Conservation (phyloP, 1,140 invertebrate species). For the Drosophila quadrilineata region DNA sequence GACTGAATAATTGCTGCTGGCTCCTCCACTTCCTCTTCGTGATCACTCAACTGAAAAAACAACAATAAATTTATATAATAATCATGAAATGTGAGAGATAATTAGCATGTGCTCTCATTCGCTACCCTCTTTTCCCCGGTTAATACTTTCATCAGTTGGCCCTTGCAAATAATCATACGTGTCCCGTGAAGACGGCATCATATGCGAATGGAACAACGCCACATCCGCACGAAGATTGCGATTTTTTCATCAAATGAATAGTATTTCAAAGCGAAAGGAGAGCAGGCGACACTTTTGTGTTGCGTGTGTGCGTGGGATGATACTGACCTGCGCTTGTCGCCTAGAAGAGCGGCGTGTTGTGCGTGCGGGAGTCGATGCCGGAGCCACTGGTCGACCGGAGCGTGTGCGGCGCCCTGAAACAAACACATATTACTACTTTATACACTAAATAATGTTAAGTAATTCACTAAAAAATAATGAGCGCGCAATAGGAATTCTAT, state of each 20-base stretch:
- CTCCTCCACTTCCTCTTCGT: slow-evolving; percentile 47
- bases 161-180: slow-evolving; percentile 77
- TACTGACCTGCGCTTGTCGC: slow-evolving; percentile 69
- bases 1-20: slow-evolving; percentile 21
- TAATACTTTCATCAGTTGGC: slow-evolving; percentile 81
- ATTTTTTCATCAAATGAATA: slow-evolving; percentile 61
- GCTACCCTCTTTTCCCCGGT: too few relatives aligned
- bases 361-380: slow-evolving; percentile 32
- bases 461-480: slow-evolving; percentile 25
- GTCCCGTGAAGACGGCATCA: slow-evolving; percentile 50
- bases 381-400: slow-evolving; percentile 60
- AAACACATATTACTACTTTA: too few relatives aligned
- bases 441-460: not conserved
- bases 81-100: too few relatives aligned
- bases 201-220: slow-evolving; percentile 77
- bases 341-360: slow-evolving; percentile 62
- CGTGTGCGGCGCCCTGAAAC: slow-evolving; percentile 69
- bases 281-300: not conserved
- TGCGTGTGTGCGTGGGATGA: not conserved
- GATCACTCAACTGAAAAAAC: slow-evolving; percentile 56
- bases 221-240: slow-evolving; percentile 65
- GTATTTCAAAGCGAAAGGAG: slow-evolving; percentile 1
- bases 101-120: not conserved
- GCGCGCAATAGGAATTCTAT: not conserved
- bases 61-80: not conserved